Evolutionary conservation across 1,140 invertebrate species (phyloP).

Genomic region (Andricus grossulariae): DNA sequence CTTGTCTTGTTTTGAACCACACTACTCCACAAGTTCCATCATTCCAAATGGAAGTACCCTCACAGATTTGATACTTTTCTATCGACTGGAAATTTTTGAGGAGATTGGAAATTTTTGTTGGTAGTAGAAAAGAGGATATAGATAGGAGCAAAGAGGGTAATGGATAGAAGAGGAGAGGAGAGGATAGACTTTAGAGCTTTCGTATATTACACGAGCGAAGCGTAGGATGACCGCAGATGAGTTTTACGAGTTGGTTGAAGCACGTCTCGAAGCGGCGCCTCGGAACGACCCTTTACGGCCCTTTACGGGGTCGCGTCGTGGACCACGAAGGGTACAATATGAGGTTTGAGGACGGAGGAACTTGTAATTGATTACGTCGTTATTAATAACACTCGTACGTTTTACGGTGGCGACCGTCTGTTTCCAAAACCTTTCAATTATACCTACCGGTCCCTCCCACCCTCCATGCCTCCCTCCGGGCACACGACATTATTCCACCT

Average conservation of each 20-base stretch:
- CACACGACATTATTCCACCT: slow-evolving; percentile 16
- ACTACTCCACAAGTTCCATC: not conserved
- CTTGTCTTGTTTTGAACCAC: not conserved
- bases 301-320: slow-evolving; percentile 50
- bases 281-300: slow-evolving; percentile 62
- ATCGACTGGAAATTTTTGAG: not conserved
- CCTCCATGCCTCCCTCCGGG: slow-evolving; percentile 15
- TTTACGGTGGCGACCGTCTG: slow-evolving; percentile 52
- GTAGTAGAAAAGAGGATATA: not conserved
- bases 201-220: slow-evolving; percentile 44
- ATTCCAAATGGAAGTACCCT: not conserved
- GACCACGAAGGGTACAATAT: slow-evolving; percentile 55
- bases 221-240: slow-evolving; percentile 69
- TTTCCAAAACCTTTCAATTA: slow-evolving; percentile 42
- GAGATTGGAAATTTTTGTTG: not conserved
- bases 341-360: slow-evolving; percentile 53
- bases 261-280: slow-evolving; percentile 61
- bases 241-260: slow-evolving; percentile 69
- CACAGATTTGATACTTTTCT: not conserved
- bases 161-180: not conserved
- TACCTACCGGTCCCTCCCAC: slow-evolving; percentile 9
- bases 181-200: slow-evolving; percentile 38
- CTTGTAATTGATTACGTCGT: slow-evolving; percentile 67
- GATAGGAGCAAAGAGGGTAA: not conserved
- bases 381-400: slow-evolving; percentile 63